Percentiles rank a stretch among this genome's conserved stretches.
These are phyloP conservation scores for Alethe diademata DNA, from an alignment of 2,113 vertebrate species.

Conservation along the genomic window DNA sequence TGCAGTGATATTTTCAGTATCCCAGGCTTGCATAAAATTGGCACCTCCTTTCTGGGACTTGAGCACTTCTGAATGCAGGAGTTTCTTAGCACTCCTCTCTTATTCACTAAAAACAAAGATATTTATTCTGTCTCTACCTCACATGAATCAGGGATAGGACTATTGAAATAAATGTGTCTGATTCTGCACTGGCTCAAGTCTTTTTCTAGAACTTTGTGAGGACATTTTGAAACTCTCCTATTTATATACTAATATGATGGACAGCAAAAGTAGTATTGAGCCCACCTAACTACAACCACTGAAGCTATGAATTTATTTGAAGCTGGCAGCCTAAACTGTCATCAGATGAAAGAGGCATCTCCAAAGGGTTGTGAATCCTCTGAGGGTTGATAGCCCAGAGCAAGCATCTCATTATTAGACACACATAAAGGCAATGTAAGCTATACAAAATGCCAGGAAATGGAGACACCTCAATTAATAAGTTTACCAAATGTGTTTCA, in stretches of 20 bases:
- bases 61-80: background rate
- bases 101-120: background rate
- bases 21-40: background rate
- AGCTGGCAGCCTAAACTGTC: background rate
- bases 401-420: background rate
- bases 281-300: background rate
- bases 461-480: background rate
- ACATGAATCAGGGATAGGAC: background rate
- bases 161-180: background rate
- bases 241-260: background rate
- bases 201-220: background rate
- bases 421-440: rapidly evolving
- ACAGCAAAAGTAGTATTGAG: background rate
- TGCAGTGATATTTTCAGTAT: background rate
- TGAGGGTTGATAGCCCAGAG: background rate
- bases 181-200: background rate
- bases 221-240: background rate
- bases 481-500: background rate
- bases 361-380: background rate
- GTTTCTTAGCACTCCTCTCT: background rate
- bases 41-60: background rate
- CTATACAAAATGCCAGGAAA: background rate
- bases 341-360: background rate
- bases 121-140: background rate
- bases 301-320: background rate